Base-by-base conservation (phyloP, 2,888 invertebrate species). In the Drosophila tripunctata region DNA sequence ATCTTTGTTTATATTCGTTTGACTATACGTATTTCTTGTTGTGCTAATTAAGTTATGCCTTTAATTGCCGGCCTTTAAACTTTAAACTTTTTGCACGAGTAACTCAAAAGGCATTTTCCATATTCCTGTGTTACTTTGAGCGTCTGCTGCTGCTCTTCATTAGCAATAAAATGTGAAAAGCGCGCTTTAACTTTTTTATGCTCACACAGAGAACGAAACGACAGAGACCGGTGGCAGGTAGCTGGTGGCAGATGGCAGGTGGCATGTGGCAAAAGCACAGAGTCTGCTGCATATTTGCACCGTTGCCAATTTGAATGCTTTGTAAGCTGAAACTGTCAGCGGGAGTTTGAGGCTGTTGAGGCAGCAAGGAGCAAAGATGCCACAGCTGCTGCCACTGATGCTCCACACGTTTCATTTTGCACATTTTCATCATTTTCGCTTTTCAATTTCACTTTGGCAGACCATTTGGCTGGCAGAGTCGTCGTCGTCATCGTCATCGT, bases 371-470 rank as follows among this genome's bases (percentile, higher is more conserved):
- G 36, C n/a, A n/a, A n/a, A 38, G 55, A 27, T 56, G 48, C 54
- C 31, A 22, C 31, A 35, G 45, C 38, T 43, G 51, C 43, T 56
- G 58, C 35, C 22, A 27, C 27, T 3, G 27, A 27, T 27, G 27
- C 27, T 27, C 27, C 58, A 62, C 77, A 72, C 77, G 83, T 79
- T 86, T 83, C 84, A 83, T 83, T 83, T 83, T 62, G 67, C 77
- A 60, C 75, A 75, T 86, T 80, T 83, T 78, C 81, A 78, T 84
- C 81, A 75, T 79, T 74, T 80, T 81, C 78, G 73, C 84, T 81
- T 84, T 81, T 84, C 75, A 78, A 84, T 83, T 79, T 78, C 70
- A 41, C 81, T 81, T 64, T 74, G 60, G 62, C 78, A 78, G 75
- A 66, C 62, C 72, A 61, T 81, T 78, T 66, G 63, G 61, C 19